Percentiles rank a stretch among this genome's conserved stretches.
Evolutionary conservation across 2,797 vertebrate species (phyloP).

Genomic region (Gouania willdenowi): DNA sequence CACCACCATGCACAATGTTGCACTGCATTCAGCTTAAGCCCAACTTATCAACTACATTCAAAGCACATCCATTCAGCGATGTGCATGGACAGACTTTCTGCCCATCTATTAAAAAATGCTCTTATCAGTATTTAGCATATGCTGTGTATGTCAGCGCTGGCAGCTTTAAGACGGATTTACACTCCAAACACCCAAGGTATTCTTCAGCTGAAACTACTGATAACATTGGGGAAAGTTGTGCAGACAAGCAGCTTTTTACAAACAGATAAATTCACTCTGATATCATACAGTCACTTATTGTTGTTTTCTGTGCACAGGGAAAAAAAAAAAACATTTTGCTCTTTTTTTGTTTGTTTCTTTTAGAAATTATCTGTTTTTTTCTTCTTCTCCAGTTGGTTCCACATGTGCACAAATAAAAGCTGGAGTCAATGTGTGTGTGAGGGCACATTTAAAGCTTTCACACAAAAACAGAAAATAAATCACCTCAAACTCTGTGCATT

Average conservation of each 20-base stretch:
- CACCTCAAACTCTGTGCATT: too few relatives aligned
- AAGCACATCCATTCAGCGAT: constrained; percentile 81
- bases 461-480: too few relatives aligned
- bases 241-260: constrained; percentile 74
- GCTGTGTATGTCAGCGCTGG: constrained; percentile 76
- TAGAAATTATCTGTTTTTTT: constrained; percentile 23
- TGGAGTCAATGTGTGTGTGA: too few relatives aligned
- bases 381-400: too few relatives aligned
- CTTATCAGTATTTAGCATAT: constrained; percentile 87
- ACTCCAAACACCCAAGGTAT: constrained; percentile 80
- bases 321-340: constrained; percentile 41
- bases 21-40: constrained; percentile 81
- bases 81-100: constrained; percentile 77
- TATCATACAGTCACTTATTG: constrained; percentile 66
- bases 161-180: constrained; percentile 81
- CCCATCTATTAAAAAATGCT: constrained; percentile 82
- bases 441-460: too few relatives aligned
- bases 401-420: constrained; percentile 23
- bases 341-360: constrained; percentile 31
- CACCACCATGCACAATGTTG: constrained; percentile 77
- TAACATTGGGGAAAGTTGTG: constrained; percentile 80
- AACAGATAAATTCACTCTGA: constrained; percentile 67
- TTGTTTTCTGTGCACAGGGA: constrained; percentile 41
- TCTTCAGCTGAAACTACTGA: constrained; percentile 77
- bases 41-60: constrained; percentile 84